Conservation (phyloP, 2,888 invertebrate species). For the Carabus problematicus region DNA sequence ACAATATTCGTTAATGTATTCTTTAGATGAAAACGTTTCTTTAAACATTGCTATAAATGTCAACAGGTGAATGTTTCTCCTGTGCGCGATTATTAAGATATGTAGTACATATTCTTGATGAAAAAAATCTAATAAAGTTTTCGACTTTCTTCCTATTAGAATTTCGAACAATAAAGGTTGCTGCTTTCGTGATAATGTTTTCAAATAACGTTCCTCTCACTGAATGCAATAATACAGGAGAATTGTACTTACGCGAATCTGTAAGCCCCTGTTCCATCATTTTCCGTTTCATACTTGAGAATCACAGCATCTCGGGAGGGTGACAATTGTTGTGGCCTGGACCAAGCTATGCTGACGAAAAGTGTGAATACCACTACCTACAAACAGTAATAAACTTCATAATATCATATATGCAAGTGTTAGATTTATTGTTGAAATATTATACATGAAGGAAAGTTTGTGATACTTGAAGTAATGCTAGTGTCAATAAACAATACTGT, state of each 20-base stretch:
- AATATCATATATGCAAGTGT: too few relatives aligned
- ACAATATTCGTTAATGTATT: too few relatives aligned
- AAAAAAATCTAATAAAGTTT: neutral
- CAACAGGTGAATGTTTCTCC: constrained; percentile 10
- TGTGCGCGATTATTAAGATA: neutral
- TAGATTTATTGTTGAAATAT: too few relatives aligned
- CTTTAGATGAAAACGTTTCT: constrained; percentile 1
- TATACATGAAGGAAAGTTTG: too few relatives aligned
- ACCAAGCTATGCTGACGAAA: constrained; percentile 10
- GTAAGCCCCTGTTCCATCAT: constrained; percentile 28
- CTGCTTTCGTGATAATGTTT: neutral
- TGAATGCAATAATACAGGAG: neutral
- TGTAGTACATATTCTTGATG: neutral
- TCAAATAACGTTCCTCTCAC: too few relatives aligned
- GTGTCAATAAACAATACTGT: too few relatives aligned
- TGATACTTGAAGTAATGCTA: too few relatives aligned
- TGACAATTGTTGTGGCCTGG: constrained; percentile 20
- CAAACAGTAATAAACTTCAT: neutral
- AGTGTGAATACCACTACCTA: constrained; percentile 19
- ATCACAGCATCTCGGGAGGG: constrained; percentile 31
- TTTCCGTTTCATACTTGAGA: constrained; percentile 35
- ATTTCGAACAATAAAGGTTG: constrained; percentile 12
- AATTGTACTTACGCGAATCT: constrained; percentile 33
- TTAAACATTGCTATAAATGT: constrained; percentile 13
- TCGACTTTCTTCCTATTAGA: constrained; percentile 22